A percentile compares a stretch with the other conserved stretches of the same genome.
These are phyloP conservation scores for Rugalucina vietnamica DNA, from an alignment of 2,888 invertebrate genomes.

Conservation along the genomic window DNA sequence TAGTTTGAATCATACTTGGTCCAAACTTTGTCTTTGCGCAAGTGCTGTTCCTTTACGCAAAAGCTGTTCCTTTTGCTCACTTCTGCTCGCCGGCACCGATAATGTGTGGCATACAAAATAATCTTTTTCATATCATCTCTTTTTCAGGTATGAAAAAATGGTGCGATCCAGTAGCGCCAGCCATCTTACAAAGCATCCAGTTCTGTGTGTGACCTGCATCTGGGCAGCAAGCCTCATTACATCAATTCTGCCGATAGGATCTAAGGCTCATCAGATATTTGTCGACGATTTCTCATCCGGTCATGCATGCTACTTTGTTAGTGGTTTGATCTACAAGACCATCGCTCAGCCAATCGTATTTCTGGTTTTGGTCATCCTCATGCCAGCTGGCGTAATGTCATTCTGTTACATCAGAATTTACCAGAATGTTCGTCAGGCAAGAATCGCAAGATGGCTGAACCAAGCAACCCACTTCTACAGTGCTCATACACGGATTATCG, in stretches of 20 bases:
- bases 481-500: conserved; percentile 21
- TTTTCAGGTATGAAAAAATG: conserved; percentile 1
- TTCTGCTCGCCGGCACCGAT: too few relatives aligned
- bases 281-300: background rate
- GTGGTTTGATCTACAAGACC: conserved; percentile 7
- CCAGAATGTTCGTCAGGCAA: conserved; percentile 25
- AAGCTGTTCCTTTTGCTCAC: too few relatives aligned
- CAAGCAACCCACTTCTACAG: conserved; percentile 4
- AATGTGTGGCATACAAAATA: too few relatives aligned
- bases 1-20: too few relatives aligned
- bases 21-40: too few relatives aligned
- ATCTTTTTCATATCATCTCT: too few relatives aligned
- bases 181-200: background rate
- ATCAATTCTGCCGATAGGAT: background rate
- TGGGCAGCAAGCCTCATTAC: background rate
- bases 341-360: background rate
- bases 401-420: conserved; percentile 38
- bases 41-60: too few relatives aligned
- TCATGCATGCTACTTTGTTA: conserved; percentile 32
- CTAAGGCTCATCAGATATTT: background rate
- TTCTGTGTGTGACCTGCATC: background rate
- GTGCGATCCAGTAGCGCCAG: background rate
- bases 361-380: conserved; percentile 1
- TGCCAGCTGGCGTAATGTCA: conserved; percentile 12
- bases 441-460: conserved; percentile 38